phyloP scores from a whole-genome alignment of 2,888 invertebrate species.

The Megastigmus dorsalis region DNA sequence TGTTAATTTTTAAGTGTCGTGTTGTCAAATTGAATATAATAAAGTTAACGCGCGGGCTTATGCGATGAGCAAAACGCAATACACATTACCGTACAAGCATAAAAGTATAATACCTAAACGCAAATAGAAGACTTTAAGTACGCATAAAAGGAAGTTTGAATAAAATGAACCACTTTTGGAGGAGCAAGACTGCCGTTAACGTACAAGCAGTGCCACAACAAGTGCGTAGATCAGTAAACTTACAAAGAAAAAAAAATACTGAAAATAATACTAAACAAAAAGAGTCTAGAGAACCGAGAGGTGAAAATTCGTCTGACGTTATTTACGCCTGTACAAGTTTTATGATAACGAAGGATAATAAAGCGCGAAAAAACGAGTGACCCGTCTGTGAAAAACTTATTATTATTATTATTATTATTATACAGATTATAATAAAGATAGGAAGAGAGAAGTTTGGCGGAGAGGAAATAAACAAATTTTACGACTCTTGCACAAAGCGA shows the following conservation, averaged over 20 bases:
- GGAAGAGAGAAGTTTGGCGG: background rate
- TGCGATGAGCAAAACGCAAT: background rate
- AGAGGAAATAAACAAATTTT: conserved; percentile 10
- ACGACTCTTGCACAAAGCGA: conserved; percentile 52
- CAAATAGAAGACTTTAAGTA: conserved; percentile 13
- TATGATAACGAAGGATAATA: background rate
- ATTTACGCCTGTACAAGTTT: conserved; percentile 23
- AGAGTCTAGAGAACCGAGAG: background rate
- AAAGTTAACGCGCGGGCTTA: background rate
- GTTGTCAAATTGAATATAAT: background rate
- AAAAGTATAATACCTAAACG: background rate
- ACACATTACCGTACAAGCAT: background rate
- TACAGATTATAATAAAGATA: background rate
- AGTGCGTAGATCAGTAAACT: conserved; percentile 2
- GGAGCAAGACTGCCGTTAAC: conserved; percentile 39
- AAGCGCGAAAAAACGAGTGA: background rate
- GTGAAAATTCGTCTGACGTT: conserved; percentile 21
- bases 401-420: background rate
- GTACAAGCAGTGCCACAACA: conserved; percentile 45
- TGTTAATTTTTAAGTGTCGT: background rate
- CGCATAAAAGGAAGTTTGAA: conserved; percentile 10
- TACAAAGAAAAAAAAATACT: conserved; percentile 2
- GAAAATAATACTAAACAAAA: background rate
- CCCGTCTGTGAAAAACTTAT: conserved; percentile 23
- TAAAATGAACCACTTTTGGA: conserved; percentile 24